Evolutionary conservation across 1,140 invertebrate genomes (phyloP), one percentile per base, ranked within the genome.

Genomic region (Drosophila bipectinata): DNA sequence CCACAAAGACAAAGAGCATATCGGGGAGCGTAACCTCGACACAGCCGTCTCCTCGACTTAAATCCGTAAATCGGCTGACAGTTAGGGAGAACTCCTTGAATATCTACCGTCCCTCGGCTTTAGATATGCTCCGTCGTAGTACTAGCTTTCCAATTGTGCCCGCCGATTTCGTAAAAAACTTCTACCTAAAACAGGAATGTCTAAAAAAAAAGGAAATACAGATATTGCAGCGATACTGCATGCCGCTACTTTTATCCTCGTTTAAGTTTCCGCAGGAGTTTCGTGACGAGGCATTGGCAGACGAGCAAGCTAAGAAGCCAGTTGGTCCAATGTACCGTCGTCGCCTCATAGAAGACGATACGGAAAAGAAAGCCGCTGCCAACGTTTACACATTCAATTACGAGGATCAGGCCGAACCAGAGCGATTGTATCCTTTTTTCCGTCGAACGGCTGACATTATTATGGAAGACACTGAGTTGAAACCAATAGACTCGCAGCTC

Each of bases 221-320:
- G 0, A 15, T 62, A 1, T 10, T 91, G 9, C 39, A 61, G 2
- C 32, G 56, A 1, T 45, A 81, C 44, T 79, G 64, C n/a, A 0
- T 91, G 5, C 82, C 90, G 0, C 68, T 74, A 0, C 61, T 91
- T 0, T 34, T 91, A 14, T 88, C 90, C 8, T 91, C 90, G 5
- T 84, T 84, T 4, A 91, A 84, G 55, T 88, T 91, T 15, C 90
- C 90, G 2, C 10, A 34, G 3, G 90, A 91, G 41, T 77, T 90
- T 4, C 49, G 21, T 1, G 15, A 45, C 7, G 81, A 83, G 1
- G 55, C 58, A 12, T 1, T 37, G 5, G 4, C 15, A 0, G 61
- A 66, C 0, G 68, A 64, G 6, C n/a, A 44, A 26, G 10, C 39
- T 6, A 58, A 37, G 6, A 62, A 51, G 32, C 0, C 8, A 8